phyloP scores from a whole-genome alignment of 2,888 invertebrate species.

The Candidula unifasciata region DNA sequence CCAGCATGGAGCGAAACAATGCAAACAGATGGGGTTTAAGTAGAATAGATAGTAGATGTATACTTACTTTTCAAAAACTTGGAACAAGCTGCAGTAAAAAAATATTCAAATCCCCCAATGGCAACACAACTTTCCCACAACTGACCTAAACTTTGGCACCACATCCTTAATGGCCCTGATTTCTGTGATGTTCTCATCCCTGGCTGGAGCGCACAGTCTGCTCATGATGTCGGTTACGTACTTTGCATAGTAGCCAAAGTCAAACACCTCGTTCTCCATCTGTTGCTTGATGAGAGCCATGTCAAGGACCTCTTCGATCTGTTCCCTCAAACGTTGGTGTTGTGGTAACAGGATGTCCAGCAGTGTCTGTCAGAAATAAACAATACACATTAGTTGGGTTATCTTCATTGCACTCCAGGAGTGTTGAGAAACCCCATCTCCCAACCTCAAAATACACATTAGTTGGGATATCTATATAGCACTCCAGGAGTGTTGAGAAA shows the following conservation, averaged over 20 bases:
- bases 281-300: conserved; percentile 89
- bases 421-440: no score
- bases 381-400: no score
- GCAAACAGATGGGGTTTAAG: no score
- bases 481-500: no score
- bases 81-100: no score
- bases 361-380: conserved; percentile 20
- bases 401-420: no score
- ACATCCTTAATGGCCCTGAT: conserved; percentile 87
- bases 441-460: no score
- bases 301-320: conserved; percentile 92
- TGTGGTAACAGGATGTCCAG: conserved; percentile 85
- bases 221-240: conserved; percentile 93
- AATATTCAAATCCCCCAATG: no score
- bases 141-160: conserved; percentile 82
- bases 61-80: no score
- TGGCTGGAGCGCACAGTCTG: conserved; percentile 92
- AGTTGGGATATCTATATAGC: no score
- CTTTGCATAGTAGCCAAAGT: conserved; percentile 88
- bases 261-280: conserved; percentile 88
- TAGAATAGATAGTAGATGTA: no score
- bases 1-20: no score
- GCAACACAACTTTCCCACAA: neutral
- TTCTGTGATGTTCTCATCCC: conserved; percentile 91
- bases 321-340: conserved; percentile 88